These are phyloP conservation scores for Apantesis nais DNA, from an alignment of 2,888 invertebrate species.

Conservation along the genomic window DNA sequence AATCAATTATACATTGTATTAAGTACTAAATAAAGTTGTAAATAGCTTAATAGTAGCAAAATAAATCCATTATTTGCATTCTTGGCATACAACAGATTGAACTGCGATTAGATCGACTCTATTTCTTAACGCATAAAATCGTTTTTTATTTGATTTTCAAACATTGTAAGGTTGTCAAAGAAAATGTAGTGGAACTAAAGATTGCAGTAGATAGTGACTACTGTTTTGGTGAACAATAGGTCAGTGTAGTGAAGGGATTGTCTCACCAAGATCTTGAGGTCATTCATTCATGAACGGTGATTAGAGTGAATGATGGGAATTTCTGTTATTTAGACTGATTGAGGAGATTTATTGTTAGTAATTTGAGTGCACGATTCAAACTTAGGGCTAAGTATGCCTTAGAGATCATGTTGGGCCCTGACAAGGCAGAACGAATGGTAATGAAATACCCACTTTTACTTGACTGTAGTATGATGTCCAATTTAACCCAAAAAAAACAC, in stretches of 20 bases:
- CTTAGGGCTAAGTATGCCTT: too few species aligned
- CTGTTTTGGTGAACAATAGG: constrained; percentile 56
- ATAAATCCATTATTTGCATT: constrained; percentile 16
- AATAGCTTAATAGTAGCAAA: constrained; percentile 5
- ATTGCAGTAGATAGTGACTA: constrained; percentile 44
- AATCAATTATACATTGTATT: neutral
- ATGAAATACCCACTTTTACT: too few species aligned
- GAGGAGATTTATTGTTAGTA: constrained; percentile 5
- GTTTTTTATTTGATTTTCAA: constrained; percentile 14
- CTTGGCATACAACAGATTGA: neutral
- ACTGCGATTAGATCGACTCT: constrained; percentile 12
- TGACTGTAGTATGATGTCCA: neutral
- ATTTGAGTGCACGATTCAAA: neutral
- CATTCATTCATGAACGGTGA: constrained; percentile 21
- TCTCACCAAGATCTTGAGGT: constrained; percentile 46
- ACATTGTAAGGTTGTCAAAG: neutral
- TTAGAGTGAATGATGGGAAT: constrained; percentile 23
- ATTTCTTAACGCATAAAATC: neutral
- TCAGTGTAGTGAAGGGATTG: constrained; percentile 52
- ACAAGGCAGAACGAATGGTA: neutral
- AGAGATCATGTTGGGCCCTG: neutral
- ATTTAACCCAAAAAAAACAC: too few species aligned
- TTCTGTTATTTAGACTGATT: constrained; percentile 7
- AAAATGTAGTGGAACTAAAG: constrained; percentile 42
- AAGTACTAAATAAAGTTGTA: constrained; percentile 8